Evolutionary conservation across 92 coral and sea anemone genomes (phyloP), one percentile per base, ranked within the genome.

Genomic region (Parazoanthus atlanticus): DNA sequence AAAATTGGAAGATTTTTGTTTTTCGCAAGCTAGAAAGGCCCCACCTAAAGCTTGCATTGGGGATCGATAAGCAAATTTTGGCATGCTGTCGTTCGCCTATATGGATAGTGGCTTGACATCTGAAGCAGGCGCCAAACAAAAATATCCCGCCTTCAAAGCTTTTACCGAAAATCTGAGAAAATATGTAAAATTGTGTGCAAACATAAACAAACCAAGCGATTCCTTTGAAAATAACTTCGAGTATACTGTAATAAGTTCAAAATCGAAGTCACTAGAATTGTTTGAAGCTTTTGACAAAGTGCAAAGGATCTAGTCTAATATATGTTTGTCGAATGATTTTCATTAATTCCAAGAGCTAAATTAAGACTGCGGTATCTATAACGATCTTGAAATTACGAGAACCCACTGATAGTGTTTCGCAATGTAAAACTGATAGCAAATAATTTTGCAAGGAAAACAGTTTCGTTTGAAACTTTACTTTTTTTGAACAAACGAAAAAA

Each of bases 361-460:
- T 84, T 46, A 52, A 84, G 78, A 31, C 76, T 43, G 78, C 67
- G 75, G 78, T 84, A 84, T 84, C 76, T 84, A 28, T 84, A 84
- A 71, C 78, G 25, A 84, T 84, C 87, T 83, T 21, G 40, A 77
- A 70, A 84, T 84, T 36, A 84, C 78, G 78, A 70, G 34, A 84
- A 70, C 87, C 74, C 23, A 26, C 87, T 47, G 87, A 84, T 84
- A 84, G 87, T 84, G 58, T 83, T 83, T 83, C 76, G 76, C 86
- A 43, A 83, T 34, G 41, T 38, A 54, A 56, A 58, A 81, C 85
- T 21, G 49, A 81, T 79, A 79, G 26, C 36, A 65, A 81, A 64
- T 26, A 81, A 33, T 81, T 7, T 11, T 58, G 30, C 74, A 25
- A 32, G 74, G 74, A 66, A 43, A 83, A 8, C 29, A 82, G 54